Evolutionary conservation across 2,888 invertebrate genomes (phyloP).

Genomic region (Drosophila falleni): DNA sequence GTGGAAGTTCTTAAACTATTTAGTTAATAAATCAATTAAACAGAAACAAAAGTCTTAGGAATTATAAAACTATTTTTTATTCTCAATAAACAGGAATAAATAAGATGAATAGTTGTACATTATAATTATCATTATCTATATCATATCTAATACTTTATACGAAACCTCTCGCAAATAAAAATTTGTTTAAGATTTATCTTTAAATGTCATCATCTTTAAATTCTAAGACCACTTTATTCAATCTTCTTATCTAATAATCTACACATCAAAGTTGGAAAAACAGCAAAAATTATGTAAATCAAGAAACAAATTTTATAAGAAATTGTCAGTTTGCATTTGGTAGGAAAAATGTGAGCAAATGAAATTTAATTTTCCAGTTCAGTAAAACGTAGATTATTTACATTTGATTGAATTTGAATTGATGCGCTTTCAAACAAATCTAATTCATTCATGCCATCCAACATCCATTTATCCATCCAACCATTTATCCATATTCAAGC

Average conservation of each 20-base stretch:
- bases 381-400: slow-evolving; percentile 51
- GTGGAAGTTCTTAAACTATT: background rate
- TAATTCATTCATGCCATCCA: slow-evolving; percentile 38
- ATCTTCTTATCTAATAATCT: slow-evolving; percentile 3
- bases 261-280: background rate
- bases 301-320: slow-evolving; percentile 4
- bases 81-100: too few species aligned
- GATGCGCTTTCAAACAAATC: slow-evolving; percentile 49
- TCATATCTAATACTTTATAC: too few species aligned
- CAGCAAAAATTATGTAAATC: slow-evolving; percentile 33
- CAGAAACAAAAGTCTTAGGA: too few species aligned
- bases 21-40: background rate
- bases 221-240: background rate
- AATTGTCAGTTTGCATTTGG: slow-evolving; percentile 14
- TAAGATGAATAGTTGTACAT: too few species aligned
- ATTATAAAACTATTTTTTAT: too few species aligned
- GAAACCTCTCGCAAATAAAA: background rate
- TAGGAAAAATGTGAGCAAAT: slow-evolving; percentile 27
- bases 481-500: slow-evolving; percentile 23
- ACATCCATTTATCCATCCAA: slow-evolving; percentile 7
- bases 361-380: slow-evolving; percentile 58
- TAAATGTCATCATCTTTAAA: background rate
- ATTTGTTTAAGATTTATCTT: background rate
- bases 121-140: too few species aligned
- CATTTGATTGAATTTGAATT: slow-evolving; percentile 64